These are phyloP conservation scores for Latrodectus hesperus DNA, from an alignment of 2,888 invertebrate species.

Conservation along the genomic window DNA sequence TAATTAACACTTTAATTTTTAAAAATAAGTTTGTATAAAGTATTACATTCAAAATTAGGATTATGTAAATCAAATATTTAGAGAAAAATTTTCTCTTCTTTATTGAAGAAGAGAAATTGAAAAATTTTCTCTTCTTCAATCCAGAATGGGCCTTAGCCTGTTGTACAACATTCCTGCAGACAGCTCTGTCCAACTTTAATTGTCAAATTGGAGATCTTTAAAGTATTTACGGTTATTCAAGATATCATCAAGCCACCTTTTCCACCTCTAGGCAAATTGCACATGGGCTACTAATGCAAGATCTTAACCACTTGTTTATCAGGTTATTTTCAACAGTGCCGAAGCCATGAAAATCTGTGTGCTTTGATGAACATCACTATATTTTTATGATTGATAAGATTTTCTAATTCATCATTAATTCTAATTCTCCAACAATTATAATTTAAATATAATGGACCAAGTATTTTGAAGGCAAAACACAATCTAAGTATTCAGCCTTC, in stretches of 20 bases:
- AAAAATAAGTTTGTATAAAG: no score
- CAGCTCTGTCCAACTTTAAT: background rate
- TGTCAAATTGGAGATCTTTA: background rate
- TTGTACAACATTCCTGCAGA: background rate
- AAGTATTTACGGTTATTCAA: background rate
- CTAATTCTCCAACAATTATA: background rate
- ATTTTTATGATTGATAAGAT: background rate
- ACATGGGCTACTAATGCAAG: background rate
- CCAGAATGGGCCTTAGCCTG: background rate
- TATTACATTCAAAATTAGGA: no score
- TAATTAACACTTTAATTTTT: no score
- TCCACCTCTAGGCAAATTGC: background rate
- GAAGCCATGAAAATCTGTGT: background rate
- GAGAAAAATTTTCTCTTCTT: no score
- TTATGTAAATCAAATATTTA: no score
- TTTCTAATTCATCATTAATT: background rate
- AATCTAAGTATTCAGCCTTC: no score
- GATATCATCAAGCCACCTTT: background rate
- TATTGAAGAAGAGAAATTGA: no score
- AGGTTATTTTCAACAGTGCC: background rate
- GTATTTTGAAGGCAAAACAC: no score
- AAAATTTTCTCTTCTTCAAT: background rate
- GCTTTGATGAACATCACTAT: background rate
- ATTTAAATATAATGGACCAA: background rate
- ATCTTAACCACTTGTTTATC: background rate